Evolutionary conservation across 2,888 invertebrate genomes (phyloP), one percentile per base, ranked within the genome.

Genomic region (Drosophila yooni): DNA sequence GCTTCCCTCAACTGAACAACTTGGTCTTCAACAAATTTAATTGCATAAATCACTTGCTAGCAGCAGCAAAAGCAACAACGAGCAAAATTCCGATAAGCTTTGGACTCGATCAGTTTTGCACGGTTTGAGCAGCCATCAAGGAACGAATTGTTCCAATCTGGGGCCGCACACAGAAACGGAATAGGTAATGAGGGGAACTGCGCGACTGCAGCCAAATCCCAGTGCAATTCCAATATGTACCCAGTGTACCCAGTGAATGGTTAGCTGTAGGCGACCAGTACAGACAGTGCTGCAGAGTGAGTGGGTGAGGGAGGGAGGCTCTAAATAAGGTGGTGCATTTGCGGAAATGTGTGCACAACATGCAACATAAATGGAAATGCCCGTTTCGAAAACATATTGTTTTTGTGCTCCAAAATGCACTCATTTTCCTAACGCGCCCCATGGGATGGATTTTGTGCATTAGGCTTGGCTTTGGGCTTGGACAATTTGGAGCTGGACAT

Each of bases 341-440:
- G 84, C 90, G 86, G 89, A 87, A 86, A 86, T 90, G 85, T 86
- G 85, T 88, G 88, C 90, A 86, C 90, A 85, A 90, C 85, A 86
- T 86, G 85, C 85, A 86, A 86, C 90, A 86, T 88, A 86, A 86
- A 85, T 85, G 85, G 83, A 85, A 85, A 85, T 85, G 85, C 90
- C 83, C 83, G 77, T 88, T 85, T 81, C 74, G 88, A 87, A 90
- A 90, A 90, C 90, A 90, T 90, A 86, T 86, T 86, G 90, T 87
- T 87, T 90, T 87, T 89, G 89, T 76, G 89, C 70, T 81, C 69
- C 73, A 89, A 90, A 90, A 86, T 81, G 83, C 88, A 86, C 90
- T 87, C 90, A 90, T 87, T 87, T 87, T 84, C 76, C 74, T 78
- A 84, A 90, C 90, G 88, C 87, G 89, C 76, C 82, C 83, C 87